phyloP scores from a whole-genome alignment of 2,888 invertebrate genomes.

The Machimus rusticus region DNA sequence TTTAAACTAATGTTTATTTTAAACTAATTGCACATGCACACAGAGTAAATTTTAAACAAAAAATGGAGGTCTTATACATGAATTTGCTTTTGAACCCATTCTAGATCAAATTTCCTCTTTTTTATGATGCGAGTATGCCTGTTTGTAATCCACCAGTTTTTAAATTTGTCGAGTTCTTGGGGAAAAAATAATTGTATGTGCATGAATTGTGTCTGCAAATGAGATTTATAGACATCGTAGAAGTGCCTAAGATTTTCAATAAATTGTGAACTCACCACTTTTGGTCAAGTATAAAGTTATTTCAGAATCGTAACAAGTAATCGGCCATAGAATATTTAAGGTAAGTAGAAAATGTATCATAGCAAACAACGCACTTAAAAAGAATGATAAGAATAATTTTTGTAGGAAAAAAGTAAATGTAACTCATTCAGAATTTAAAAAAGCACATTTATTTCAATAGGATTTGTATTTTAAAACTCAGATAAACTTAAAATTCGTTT shows the following conservation, averaged over 20 bases:
- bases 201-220: not conserved
- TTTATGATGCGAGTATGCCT: not conserved
- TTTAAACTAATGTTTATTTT: conserved; percentile 13
- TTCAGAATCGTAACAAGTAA: not conserved
- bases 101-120: not conserved
- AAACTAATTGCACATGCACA: conserved; percentile 30
- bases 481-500: too few species aligned
- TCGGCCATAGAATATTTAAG: not conserved
- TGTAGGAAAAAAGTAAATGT: not conserved
- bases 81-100: not conserved
- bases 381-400: not conserved
- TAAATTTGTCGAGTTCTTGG: not conserved
- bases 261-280: not conserved
- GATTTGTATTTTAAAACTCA: too few species aligned
- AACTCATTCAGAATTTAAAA: too few species aligned
- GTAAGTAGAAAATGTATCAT: not conserved
- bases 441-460: too few species aligned
- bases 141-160: not conserved
- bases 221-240: not conserved
- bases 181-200: not conserved
- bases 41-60: not conserved
- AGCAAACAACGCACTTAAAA: not conserved
- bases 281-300: not conserved
- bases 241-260: not conserved
- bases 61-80: not conserved